Percentiles rank a stretch among this genome's conserved stretches.
Evolutionary conservation across 1,140 invertebrate species (phyloP).

Genomic region (Aphaenogaster floridana): DNA sequence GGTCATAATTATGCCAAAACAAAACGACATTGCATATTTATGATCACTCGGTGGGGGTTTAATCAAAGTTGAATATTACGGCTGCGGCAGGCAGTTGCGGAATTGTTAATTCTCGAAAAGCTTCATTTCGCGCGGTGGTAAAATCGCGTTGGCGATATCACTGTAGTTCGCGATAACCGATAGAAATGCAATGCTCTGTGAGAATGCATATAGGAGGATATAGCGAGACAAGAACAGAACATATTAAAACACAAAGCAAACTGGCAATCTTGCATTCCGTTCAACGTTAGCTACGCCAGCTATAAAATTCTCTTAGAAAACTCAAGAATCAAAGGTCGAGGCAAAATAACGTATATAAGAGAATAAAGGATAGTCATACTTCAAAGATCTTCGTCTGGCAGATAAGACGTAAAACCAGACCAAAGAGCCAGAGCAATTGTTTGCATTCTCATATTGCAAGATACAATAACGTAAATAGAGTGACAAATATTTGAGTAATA

Average conservation of each 20-base stretch:
- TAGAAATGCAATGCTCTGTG: conserved; percentile 12
- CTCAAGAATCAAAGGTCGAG: conserved; percentile 5
- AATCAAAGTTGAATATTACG: background rate
- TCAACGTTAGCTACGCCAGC: background rate
- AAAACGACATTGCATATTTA: conserved; percentile 2
- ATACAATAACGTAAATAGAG: background rate
- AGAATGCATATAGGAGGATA: background rate
- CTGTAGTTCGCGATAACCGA: background rate
- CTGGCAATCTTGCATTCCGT: conserved; percentile 19
- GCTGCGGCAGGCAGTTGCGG: background rate
- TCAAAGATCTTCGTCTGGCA: background rate
- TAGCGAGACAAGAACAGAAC: background rate
- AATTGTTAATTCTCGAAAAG: conserved; percentile 23
- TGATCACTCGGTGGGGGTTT: background rate
- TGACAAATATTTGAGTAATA: background rate
- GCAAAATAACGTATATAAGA: background rate
- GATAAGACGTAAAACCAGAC: conserved; percentile 20
- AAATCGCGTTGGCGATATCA: background rate
- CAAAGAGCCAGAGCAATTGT: background rate
- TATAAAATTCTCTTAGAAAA: conserved; percentile 12
- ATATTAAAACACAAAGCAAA: conserved; percentile 49
- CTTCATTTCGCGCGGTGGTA: background rate
- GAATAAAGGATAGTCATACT: background rate
- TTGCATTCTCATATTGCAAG: conserved; percentile 27
- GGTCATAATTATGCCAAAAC: background rate